Evolutionary conservation across 2,888 invertebrate genomes (phyloP).

Genomic region (Augochlorella aurata): DNA sequence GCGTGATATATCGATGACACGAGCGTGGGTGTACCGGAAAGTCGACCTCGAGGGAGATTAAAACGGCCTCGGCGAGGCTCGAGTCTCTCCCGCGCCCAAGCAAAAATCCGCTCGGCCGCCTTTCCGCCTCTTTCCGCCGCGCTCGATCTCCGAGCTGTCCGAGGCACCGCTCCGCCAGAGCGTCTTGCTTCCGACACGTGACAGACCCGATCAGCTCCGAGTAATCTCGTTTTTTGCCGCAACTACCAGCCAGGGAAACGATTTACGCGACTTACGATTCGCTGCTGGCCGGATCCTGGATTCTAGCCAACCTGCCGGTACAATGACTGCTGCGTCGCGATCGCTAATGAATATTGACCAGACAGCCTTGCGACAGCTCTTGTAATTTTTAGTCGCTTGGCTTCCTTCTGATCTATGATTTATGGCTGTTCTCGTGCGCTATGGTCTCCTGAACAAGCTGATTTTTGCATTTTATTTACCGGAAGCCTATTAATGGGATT

Average conservation of each 20-base stretch:
- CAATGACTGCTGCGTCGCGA: neutral
- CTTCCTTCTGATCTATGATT: neutral
- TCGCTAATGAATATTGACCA: neutral
- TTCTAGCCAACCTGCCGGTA: neutral
- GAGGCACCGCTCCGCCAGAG: conserved; percentile 28
- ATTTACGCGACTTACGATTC: conserved; percentile 30
- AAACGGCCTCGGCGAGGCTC: conserved; percentile 54
- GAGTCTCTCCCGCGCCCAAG: conserved; percentile 7
- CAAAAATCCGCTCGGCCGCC: conserved; percentile 22
- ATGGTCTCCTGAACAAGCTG: no score
- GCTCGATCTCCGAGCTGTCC: conserved; percentile 50
- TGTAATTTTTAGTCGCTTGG: neutral
- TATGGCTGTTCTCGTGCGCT: neutral
- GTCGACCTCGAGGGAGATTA: conserved; percentile 66
- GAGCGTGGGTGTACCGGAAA: conserved; percentile 68
- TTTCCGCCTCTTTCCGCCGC: conserved; percentile 7
- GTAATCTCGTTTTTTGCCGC: conserved; percentile 41
- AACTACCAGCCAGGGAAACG: neutral
- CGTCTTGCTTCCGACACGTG: conserved; percentile 50
- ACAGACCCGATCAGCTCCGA: conserved; percentile 53
- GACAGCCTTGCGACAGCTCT: neutral
- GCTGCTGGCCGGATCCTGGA: neutral
- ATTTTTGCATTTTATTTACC: no score
- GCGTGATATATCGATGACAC: conserved; percentile 71
- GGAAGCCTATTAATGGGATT: no score